Conservation (phyloP, 1,140 invertebrate species). For the Brachionus rotundiformis region DNA sequence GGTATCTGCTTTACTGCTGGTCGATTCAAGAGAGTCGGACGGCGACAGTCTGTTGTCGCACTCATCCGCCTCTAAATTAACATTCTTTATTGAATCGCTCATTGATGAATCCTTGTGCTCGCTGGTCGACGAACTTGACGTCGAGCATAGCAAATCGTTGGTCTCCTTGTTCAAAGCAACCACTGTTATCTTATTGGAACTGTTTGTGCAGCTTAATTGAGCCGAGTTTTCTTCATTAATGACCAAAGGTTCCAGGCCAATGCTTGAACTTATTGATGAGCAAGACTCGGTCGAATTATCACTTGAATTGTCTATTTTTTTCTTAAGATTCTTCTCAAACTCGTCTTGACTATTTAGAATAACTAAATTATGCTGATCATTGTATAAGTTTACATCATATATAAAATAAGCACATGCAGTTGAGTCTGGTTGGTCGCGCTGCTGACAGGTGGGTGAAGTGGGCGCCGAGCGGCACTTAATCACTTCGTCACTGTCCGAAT, state of each 20-base stretch:
- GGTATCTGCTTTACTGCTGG: background rate
- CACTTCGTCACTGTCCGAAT: background rate
- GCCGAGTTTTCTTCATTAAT: conserved; percentile 20
- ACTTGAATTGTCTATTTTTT: conserved; percentile 29
- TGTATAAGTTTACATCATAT: conserved; percentile 44
- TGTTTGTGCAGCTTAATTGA: conserved; percentile 3
- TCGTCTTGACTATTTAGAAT: conserved; percentile 22
- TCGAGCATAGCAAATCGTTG: background rate
- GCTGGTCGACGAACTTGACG: background rate
- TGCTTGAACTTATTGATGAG: background rate
- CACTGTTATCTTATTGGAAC: background rate
- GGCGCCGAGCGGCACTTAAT: conserved; percentile 21
- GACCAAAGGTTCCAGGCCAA: background rate
- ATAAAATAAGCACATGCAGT: background rate
- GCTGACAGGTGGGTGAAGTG: background rate
- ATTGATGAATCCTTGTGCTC: background rate
- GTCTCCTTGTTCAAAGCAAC: background rate
- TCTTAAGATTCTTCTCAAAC: conserved; percentile 14
- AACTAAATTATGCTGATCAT: conserved; percentile 35
- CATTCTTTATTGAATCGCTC: background rate
- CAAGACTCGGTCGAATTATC: conserved; percentile 23
- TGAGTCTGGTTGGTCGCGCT: background rate
- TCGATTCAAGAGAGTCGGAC: background rate
- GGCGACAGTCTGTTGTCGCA: background rate
- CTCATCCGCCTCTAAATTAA: background rate